These are phyloP conservation scores for Tonatia bakeri DNA, from an alignment of 2,113 vertebrate genomes.

Conservation along the genomic window DNA sequence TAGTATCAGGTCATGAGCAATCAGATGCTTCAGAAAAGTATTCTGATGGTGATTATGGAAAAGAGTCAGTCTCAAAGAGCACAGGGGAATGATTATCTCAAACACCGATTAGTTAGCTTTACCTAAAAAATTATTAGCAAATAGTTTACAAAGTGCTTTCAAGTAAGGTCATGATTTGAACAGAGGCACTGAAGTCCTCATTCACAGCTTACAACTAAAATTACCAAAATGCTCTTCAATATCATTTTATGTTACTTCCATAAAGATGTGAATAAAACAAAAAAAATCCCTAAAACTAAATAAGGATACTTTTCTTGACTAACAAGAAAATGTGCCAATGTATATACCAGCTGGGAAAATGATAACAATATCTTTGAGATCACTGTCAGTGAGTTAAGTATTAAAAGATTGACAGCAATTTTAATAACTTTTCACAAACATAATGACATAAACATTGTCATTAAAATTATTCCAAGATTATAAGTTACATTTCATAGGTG, in stretches of 20 bases:
- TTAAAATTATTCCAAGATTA: conserved; percentile 7
- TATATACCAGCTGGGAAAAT: neutral
- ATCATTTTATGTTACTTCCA: neutral
- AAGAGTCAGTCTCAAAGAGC: conserved; percentile 2
- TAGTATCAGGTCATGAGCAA: conserved; percentile 13
- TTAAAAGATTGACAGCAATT: neutral
- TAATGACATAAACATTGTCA: neutral
- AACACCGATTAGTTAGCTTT: neutral
- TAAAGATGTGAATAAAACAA: neutral
- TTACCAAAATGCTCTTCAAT: neutral
- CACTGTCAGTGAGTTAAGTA: neutral
- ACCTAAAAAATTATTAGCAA: neutral
- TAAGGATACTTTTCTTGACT: neutral
- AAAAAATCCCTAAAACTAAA: neutral
- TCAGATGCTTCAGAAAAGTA: neutral
- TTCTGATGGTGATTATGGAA: neutral
- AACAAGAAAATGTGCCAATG: neutral
- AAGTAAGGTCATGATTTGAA: neutral
- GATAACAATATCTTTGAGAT: neutral
- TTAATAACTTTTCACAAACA: neutral
- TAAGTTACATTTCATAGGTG: neutral
- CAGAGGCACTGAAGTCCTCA: neutral
- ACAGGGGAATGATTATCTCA: conserved; percentile 8
- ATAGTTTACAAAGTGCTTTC: conserved; percentile 25
- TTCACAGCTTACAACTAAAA: neutral